These are phyloP conservation scores for Steinernema carpocapsae DNA, from an alignment of 2,888 invertebrate species.

Conservation along the genomic window DNA sequence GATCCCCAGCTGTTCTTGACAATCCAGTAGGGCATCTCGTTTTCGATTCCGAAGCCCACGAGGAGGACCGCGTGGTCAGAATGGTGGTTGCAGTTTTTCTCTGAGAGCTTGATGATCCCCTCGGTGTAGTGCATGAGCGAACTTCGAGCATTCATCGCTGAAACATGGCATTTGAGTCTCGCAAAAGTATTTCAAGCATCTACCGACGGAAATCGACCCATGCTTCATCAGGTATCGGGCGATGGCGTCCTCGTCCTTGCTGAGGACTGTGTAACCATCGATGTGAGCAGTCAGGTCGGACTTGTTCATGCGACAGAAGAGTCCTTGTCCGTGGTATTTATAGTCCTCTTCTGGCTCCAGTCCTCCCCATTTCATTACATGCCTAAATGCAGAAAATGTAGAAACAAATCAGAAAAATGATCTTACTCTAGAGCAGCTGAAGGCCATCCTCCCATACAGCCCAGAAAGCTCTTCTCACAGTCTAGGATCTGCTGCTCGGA, in stretches of 20 bases:
- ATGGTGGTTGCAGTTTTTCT: neutral
- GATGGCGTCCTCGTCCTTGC: slow-evolving; percentile 4
- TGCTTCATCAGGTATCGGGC: neutral
- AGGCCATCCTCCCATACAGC: slow-evolving; percentile 14
- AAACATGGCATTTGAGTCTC: neutral
- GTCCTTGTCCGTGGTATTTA: neutral
- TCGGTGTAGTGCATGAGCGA: slow-evolving; percentile 9
- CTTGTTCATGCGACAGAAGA: neutral
- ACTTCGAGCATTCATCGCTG: slow-evolving; percentile 9
- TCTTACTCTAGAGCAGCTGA: neutral
- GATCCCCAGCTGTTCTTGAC: slow-evolving; percentile 1
- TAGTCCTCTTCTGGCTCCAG: slow-evolving; percentile 12
- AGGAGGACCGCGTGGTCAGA: slow-evolving; percentile 2
- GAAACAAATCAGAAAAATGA: neutral
- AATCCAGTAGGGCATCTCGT: slow-evolving; percentile 1
- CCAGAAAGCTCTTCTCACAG: slow-evolving; percentile 5
- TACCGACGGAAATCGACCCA: neutral
- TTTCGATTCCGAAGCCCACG: neutral
- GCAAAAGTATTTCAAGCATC: neutral
- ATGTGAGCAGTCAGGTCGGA: neutral
- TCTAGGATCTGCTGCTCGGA: slow-evolving; percentile 15
- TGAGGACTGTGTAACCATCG: neutral
- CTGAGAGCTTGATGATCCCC: neutral
- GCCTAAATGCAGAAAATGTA: neutral
- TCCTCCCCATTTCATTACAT: slow-evolving; percentile 4